Evolutionary conservation across 2,888 invertebrate genomes (phyloP).

Genomic region (Pegoplata infirma): DNA sequence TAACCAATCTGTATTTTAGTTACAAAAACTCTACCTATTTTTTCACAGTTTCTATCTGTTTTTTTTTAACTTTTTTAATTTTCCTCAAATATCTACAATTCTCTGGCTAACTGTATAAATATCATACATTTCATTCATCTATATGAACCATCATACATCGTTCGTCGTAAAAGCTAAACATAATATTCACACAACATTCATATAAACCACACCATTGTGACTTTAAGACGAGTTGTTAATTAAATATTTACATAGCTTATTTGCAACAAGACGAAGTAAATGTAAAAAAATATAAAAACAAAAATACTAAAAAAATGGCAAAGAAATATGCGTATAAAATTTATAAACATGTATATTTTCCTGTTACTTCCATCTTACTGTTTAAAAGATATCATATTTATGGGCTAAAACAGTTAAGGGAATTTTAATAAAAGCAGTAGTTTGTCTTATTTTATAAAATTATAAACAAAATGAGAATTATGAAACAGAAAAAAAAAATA

Average conservation of each 20-base stretch:
- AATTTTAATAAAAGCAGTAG: background rate
- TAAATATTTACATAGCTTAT: constrained; percentile 56
- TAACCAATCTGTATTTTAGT: no score
- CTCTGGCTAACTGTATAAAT: background rate
- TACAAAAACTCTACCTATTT: no score
- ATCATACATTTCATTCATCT: constrained; percentile 12
- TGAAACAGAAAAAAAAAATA: no score
- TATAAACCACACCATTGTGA: constrained; percentile 45
- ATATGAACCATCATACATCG: constrained; percentile 6
- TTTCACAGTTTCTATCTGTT: no score
- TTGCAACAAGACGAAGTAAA: constrained; percentile 52
- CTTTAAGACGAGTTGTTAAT: constrained; percentile 55
- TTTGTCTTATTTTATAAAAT: no score
- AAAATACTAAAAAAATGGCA: background rate
- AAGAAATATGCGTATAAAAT: background rate
- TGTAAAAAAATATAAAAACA: constrained; percentile 10
- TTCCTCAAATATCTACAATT: background rate
- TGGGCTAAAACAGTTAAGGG: background rate
- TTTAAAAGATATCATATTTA: constrained; percentile 19
- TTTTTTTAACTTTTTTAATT: no score
- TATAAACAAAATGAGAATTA: no score
- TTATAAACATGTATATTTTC: background rate
- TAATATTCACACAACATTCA: constrained; percentile 44
- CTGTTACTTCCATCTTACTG: constrained; percentile 31
- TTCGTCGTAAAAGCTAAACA: constrained; percentile 10